Base-by-base conservation (phyloP, 2,888 invertebrate species). In the Antheraea yamamai region DNA sequence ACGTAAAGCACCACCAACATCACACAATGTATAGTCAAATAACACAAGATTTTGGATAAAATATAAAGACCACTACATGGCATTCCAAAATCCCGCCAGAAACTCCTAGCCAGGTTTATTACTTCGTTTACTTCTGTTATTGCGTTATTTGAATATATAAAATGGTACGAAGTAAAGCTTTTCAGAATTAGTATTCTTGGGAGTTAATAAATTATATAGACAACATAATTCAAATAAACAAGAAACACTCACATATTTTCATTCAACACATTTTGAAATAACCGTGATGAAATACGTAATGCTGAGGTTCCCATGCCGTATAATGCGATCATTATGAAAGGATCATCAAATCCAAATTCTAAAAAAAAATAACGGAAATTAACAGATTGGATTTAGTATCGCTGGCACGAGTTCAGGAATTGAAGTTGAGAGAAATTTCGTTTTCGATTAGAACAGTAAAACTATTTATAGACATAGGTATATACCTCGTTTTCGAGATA, bases 191-290 rank as follows among this genome's bases (percentile, higher is more conserved):
- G 35, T 39, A 39, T 39, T 39, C 35, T 4, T 39, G 35, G 35
- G 7, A 39, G 3, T 39, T 39, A 39, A 39, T 39, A 7, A 39
- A 39, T 39, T 39, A 39, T 39, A 39, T 7, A 39, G 35, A 39
- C 6, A 39, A 39, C 35, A 7, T 0, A 39, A 7, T 39, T 39
- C 35, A 39, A 39, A 39, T 39, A 39, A 4, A 39, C 35, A 39
- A 26, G 12, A 30, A 51, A 73, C 14, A 78, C 81, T 81, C 78
- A 81, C 81, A 77, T 30, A 71, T 77, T 80, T 61, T 76, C 80
- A 58, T 73, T 77, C 20, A 76, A 66, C 52, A 75, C 73, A 55
- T 72, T 76, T 72, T 77, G 77, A 72, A 75, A 75, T 16, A 73
- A 64, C 39, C 76, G 75, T 78, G 78, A 79, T 55, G 80, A 52